Percentiles rank a stretch among this genome's conserved stretches.
Evolutionary conservation across 2,888 invertebrate genomes (phyloP).

Genomic region (Belgica antarctica): DNA sequence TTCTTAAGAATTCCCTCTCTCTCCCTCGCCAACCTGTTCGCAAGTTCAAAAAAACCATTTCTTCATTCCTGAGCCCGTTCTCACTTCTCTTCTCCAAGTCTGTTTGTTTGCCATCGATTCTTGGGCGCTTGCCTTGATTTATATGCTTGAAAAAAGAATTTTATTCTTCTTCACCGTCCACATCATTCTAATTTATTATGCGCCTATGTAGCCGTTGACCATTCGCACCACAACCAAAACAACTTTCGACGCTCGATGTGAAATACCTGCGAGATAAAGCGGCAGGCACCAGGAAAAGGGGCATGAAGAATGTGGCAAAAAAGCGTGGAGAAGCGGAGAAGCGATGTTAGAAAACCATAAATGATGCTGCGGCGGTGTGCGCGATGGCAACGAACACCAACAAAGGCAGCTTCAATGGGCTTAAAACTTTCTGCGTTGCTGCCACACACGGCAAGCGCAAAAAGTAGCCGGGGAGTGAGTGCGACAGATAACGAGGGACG

Average conservation of each 20-base stretch:
- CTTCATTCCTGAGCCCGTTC: slow-evolving; percentile 11
- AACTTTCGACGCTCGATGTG: not conserved
- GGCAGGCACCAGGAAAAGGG: too few species aligned
- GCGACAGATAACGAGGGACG: not conserved
- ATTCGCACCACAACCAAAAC: slow-evolving; percentile 29
- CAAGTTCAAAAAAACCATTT: slow-evolving; percentile 40
- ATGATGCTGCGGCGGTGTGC: not conserved
- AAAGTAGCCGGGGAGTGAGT: too few species aligned
- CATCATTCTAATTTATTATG: slow-evolving; percentile 41
- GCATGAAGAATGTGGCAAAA: slow-evolving; percentile 5
- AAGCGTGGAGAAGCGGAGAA: not conserved
- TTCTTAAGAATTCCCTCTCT: not conserved
- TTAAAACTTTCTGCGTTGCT: not conserved
- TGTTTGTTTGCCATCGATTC: slow-evolving; percentile 14
- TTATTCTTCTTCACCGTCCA: slow-evolving; percentile 18
- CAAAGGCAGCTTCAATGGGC: not conserved
- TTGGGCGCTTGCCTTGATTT: slow-evolving; percentile 20
- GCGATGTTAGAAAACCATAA: not conserved
- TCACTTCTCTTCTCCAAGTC: slow-evolving; percentile 23
- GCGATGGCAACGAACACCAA: not conserved
- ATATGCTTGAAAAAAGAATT: slow-evolving; percentile 20
- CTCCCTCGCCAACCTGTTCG: slow-evolving; percentile 31
- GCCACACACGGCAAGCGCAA: not conserved
- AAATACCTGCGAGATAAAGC: slow-evolving; percentile 12
- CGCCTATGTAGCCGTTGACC: slow-evolving; percentile 41